Base-by-base conservation (phyloP, 2,113 vertebrate species). In the Willisornis vidua region DNA sequence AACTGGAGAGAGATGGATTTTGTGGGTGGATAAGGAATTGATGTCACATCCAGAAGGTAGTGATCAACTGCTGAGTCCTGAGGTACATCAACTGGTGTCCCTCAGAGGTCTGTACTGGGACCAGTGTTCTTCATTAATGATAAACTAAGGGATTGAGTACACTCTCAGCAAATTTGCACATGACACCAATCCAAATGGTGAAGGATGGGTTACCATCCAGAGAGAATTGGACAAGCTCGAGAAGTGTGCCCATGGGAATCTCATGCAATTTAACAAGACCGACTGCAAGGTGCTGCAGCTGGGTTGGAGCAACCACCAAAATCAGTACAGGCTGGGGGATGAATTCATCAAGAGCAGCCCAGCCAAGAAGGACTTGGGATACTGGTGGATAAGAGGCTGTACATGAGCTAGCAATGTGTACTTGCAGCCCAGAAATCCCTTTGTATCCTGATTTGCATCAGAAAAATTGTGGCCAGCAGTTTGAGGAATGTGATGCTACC, bases 261-360 rank as follows among this genome's bases (percentile, higher is more conserved):
- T 35, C 5, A 18, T 20, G 19, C 62, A 13, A 18, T 57, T 65
- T 49, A 41, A 18, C 9, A 43, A 49, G 7, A 57, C 16, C 29
- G 57, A 31, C 4, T 49, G 3, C 24, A 63, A 57, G 24, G 7
- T 70, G 67, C 26, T 51, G 18, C 25, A 51, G 9, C 25, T 39
- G 25, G 8, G 6, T 11, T 0, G 0, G 5, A 12, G 8, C 5
- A 79, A 20, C 1, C 7, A 5, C 15, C 1, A 3, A 10, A n/a
- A 25, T 11, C n/a, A 79, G 3, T 4, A 43, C 4, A 48, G 29
- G 4, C 24, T 25, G 6, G 29, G 14, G 7, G 19, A 29, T 41
- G 16, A 55, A 14, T 11, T 63, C 12, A 31, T 12, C 1, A 4
- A 79, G 57, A 57, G 41, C 23, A 20, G 41, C 8, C 14, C 6